Evolutionary conservation across 2,797 vertebrate species (phyloP), one percentile per base, ranked within the genome.

Genomic region (Takifugu ocellatus): DNA sequence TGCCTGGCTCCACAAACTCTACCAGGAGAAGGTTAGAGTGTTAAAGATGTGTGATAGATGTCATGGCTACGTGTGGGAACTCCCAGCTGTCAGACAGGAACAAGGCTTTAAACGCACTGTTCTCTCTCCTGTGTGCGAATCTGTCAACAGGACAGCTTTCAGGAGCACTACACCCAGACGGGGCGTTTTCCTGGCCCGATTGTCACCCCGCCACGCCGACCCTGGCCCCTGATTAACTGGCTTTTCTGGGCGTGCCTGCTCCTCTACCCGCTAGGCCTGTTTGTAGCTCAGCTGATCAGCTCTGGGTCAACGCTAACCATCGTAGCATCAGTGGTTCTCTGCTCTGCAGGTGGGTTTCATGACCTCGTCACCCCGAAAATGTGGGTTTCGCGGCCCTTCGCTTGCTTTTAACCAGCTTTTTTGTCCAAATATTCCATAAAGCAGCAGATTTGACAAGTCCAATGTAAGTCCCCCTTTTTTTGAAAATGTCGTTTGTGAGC

Each of bases 1-100:
- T 0, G 85, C 87, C 46, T 99, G 97, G 97, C 93, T 99, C 6
- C 94, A 99, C 79, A 95, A 92, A 74, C 92, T 99, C 2, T 99
- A 98, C 82, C 96, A 97, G 86, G 95, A 98, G 85, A 99, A 99
- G 93, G 97, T 98, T 50, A 77, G 88, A 50, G 36, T 31, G 5
- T 29, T 51, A 29, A 17, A 10, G 15, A 45, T 1, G 8, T 21
- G 15, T 25, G 25, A 27, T 46, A 16, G 10, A 39, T 51, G 25
- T 25, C 3, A 27, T 48, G 39, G 21, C 29, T 6, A 25, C 24
- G 39, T 29, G 21, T 1, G 21, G 21, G 21, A 21, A 21, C 21
- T 21, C 21, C 21, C 1, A 29, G 27, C 27, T 11, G 26, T 16
- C 16, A 27, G 1, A n/a, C 4, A 24, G 7, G 25, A 31, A 27